Conservation (phyloP, 2,797 vertebrate species). For the Lepus oiostolus region DNA sequence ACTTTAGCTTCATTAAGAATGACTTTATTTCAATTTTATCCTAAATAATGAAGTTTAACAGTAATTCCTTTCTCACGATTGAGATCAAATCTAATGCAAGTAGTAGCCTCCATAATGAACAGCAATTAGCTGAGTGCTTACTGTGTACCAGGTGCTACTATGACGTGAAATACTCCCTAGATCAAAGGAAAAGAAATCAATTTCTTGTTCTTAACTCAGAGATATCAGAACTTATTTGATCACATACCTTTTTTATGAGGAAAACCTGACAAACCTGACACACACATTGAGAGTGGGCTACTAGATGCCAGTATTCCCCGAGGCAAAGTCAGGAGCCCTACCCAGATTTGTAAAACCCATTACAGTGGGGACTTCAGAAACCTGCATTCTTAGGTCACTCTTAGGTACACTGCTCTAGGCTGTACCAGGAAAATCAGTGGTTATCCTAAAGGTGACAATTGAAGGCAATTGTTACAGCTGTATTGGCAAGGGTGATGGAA, state of each 20-base stretch:
- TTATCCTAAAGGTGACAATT: conserved; percentile 22
- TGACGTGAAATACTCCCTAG: conserved; percentile 9
- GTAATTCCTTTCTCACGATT: conserved; percentile 35
- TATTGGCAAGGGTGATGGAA: conserved; percentile 5
- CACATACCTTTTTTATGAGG: neutral
- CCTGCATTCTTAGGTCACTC: conserved; percentile 32
- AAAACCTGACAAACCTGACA: neutral
- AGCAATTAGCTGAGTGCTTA: conserved; percentile 13
- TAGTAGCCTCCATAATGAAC: conserved; percentile 35
- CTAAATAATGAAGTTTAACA: conserved; percentile 45
- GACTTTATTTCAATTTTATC: conserved; percentile 39
- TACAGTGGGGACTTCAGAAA: neutral
- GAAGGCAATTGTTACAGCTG: conserved; percentile 18
- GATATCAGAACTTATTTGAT: conserved; percentile 41
- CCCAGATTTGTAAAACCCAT: neutral
- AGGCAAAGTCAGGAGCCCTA: neutral
- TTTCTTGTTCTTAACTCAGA: conserved; percentile 44
- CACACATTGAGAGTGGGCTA: neutral
- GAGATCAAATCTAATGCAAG: conserved; percentile 59
- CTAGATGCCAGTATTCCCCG: neutral
- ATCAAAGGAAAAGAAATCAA: conserved; percentile 51
- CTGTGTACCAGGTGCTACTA: neutral
- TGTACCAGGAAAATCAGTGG: conserved; percentile 17
- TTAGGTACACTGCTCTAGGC: neutral
- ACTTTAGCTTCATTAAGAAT: conserved; percentile 63